Conservation (phyloP, 2,113 vertebrate species). For the Sylvilagus bachmani region DNA sequence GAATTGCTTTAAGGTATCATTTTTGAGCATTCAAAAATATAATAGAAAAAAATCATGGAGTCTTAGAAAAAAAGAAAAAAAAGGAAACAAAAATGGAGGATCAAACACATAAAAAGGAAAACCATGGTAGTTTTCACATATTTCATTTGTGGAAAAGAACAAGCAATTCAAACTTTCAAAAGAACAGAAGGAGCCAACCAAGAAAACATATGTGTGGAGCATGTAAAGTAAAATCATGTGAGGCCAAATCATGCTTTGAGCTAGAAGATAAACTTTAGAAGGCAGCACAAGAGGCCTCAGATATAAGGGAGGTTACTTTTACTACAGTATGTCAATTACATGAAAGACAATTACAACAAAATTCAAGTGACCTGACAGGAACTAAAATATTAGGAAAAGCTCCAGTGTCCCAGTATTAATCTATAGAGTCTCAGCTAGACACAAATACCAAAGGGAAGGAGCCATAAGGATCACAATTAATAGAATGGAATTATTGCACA, state of each 20-base stretch:
- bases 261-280: background rate
- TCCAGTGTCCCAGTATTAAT: background rate
- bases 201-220: background rate
- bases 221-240: background rate
- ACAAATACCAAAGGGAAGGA: background rate
- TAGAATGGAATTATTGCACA: background rate
- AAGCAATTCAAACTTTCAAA: background rate
- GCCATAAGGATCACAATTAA: background rate
- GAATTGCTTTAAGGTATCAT: background rate
- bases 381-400: background rate
- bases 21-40: background rate
- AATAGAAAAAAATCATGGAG: too few relatives aligned
- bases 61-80: background rate
- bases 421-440: background rate
- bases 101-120: background rate
- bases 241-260: background rate
- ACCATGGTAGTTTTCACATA: background rate
- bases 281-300: background rate
- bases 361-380: background rate
- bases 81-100: background rate
- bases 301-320: background rate
- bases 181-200: background rate
- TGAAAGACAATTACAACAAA: background rate
- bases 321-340: background rate
- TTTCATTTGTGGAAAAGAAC: background rate